Percentiles rank a stretch among this genome's conserved stretches.
These are phyloP conservation scores for Uloborus diversus DNA, from an alignment of 1,140 invertebrate species.

Conservation along the genomic window DNA sequence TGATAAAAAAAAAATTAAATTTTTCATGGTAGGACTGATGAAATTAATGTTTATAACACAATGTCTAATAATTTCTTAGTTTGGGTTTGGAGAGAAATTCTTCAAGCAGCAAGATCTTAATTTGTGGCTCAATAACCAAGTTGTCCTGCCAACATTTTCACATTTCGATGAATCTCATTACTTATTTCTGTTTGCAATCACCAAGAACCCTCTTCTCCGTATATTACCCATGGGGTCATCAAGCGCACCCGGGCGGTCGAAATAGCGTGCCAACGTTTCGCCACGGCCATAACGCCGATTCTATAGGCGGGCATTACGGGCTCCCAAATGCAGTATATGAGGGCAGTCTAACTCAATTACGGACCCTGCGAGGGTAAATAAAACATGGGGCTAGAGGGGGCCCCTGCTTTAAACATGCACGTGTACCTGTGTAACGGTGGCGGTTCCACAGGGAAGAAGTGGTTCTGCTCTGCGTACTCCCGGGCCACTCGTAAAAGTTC, in stretches of 20 bases:
- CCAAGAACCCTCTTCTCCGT: not conserved
- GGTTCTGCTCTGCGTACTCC: not conserved
- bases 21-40: no score
- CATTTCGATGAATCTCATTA: constrained; percentile 37
- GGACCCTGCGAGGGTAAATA: constrained; percentile 23
- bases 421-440: not conserved
- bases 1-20: no score
- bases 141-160: constrained; percentile 7
- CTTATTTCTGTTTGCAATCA: constrained; percentile 4
- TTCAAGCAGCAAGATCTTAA: no score
- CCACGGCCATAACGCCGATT: constrained; percentile 23
- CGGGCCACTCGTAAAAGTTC: constrained; percentile 26
- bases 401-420: constrained; percentile 7
- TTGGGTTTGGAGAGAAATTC: no score
- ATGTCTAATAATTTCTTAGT: no score
- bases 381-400: constrained; percentile 33
- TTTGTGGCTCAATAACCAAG: no score
- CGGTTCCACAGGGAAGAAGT: not conserved
- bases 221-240: constrained; percentile 34
- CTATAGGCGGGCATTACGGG: constrained; percentile 32
- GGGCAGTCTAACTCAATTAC: constrained; percentile 31
- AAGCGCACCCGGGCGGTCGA: not conserved
- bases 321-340: not conserved
- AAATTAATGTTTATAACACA: no score
- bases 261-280: constrained; percentile 39